Evolutionary conservation across 2,113 vertebrate genomes (phyloP).

Genomic region (Apus apus): DNA sequence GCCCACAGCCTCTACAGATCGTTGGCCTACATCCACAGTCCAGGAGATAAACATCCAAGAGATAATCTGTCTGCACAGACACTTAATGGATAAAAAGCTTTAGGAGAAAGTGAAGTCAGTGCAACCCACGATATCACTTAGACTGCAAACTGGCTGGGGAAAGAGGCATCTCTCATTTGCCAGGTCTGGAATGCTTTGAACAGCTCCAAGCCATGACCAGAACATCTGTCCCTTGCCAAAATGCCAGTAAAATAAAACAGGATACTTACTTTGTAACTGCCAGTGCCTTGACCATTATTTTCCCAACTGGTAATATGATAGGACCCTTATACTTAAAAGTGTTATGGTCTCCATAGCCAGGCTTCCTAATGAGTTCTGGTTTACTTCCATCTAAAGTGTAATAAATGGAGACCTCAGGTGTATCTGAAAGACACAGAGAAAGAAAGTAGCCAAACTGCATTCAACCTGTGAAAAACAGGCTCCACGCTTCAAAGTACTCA

Average conservation of each 20-base stretch:
- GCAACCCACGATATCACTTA: not conserved
- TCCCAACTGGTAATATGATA: constrained; percentile 85
- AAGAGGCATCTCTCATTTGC: not conserved
- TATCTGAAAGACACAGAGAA: constrained; percentile 78
- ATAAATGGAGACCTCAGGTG: constrained; percentile 83
- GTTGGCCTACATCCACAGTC: not conserved
- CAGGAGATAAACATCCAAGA: not conserved
- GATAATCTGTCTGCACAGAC: not conserved
- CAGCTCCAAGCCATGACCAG: not conserved
- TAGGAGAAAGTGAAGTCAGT: not conserved
- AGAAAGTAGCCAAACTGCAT: not conserved
- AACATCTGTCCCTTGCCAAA: not conserved
- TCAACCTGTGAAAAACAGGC: not conserved
- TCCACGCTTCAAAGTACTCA: not conserved
- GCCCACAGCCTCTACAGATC: not conserved
- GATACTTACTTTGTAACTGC: constrained; percentile 85
- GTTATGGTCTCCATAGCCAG: constrained; percentile 66
- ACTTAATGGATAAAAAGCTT: not conserved
- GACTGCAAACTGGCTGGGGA: not conserved
- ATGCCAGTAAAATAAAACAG: not conserved
- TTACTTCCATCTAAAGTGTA: constrained; percentile 92
- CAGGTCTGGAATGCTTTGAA: not conserved
- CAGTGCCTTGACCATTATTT: constrained; percentile 85
- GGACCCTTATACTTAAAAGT: constrained; percentile 84
- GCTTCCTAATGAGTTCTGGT: constrained; percentile 78